Evolutionary conservation across 2,797 vertebrate genomes (phyloP).

Genomic region (Peromyscus melanophrys): DNA sequence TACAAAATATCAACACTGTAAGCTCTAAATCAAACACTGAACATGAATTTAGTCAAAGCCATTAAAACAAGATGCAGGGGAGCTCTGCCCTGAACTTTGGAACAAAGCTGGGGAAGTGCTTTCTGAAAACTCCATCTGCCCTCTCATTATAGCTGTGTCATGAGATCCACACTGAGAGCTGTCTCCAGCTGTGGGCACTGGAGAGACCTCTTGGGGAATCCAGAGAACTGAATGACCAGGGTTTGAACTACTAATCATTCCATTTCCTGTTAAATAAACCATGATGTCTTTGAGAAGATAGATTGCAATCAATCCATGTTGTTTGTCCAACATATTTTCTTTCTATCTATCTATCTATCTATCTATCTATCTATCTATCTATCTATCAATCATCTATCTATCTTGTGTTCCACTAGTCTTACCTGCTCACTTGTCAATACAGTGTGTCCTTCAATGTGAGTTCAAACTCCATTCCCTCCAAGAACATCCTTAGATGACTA

Average conservation of each 20-base stretch:
- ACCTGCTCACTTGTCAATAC: not conserved
- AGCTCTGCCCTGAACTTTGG: constrained; percentile 11
- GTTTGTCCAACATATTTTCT: not conserved
- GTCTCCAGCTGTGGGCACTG: not conserved
- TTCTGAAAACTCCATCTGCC: not conserved
- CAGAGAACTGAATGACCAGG: not conserved
- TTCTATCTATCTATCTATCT: too few relatives aligned
- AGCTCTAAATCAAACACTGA: constrained; percentile 73
- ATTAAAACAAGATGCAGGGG: constrained; percentile 43
- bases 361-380: not conserved
- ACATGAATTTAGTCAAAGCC: constrained; percentile 70
- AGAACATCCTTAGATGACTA: not conserved
- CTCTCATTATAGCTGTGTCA: not conserved
- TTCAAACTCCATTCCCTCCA: not conserved
- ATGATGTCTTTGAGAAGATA: not conserved
- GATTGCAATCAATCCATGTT: not conserved
- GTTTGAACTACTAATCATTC: not conserved
- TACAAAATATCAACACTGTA: constrained; percentile 78
- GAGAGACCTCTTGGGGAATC: not conserved
- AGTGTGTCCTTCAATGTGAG: not conserved
- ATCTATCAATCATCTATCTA: too few relatives aligned
- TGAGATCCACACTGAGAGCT: not conserved
- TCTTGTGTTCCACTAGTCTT: not conserved
- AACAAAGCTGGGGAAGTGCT: not conserved
- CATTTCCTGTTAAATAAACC: not conserved